Percentiles rank a stretch among this genome's conserved stretches.
Conservation (phyloP, 2,888 invertebrate species). For the Melieria picta region DNA sequence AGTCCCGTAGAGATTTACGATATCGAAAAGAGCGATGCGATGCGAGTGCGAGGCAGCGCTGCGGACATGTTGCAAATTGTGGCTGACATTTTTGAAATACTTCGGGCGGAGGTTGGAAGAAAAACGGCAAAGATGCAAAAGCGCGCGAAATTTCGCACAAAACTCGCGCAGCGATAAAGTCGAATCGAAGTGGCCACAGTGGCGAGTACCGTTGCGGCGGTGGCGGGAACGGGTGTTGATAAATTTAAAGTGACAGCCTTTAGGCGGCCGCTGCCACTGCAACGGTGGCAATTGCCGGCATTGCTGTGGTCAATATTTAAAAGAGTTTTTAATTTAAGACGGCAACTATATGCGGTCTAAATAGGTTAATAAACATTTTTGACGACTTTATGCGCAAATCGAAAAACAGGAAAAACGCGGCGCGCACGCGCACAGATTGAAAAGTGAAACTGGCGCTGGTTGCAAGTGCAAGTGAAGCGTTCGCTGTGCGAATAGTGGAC, state of each 20-base stretch:
- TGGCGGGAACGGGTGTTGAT: constrained; percentile 7
- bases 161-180: not conserved
- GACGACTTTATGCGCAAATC: constrained; percentile 18
- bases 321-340: constrained; percentile 1
- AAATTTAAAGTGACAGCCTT: constrained; percentile 12
- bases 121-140: not conserved
- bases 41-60: no score
- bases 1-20: not conserved
- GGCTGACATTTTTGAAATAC: constrained; percentile 10
- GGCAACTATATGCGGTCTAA: not conserved
- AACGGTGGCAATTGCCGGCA: not conserved
- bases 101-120: not conserved
- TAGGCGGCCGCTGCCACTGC: not conserved
- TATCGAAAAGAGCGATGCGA: not conserved
- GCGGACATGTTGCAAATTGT: not conserved
- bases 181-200: constrained; percentile 3
- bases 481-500: no score
- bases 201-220: constrained; percentile 10
- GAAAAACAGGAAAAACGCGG: not conserved
- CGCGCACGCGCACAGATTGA: no score
- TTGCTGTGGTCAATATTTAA: constrained; percentile 10
- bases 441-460: no score
- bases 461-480: no score
- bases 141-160: constrained; percentile 13
- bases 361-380: constrained; percentile 5